phyloP scores from a whole-genome alignment of 2,113 vertebrate genomes.

The Melanocharis versteri region DNA sequence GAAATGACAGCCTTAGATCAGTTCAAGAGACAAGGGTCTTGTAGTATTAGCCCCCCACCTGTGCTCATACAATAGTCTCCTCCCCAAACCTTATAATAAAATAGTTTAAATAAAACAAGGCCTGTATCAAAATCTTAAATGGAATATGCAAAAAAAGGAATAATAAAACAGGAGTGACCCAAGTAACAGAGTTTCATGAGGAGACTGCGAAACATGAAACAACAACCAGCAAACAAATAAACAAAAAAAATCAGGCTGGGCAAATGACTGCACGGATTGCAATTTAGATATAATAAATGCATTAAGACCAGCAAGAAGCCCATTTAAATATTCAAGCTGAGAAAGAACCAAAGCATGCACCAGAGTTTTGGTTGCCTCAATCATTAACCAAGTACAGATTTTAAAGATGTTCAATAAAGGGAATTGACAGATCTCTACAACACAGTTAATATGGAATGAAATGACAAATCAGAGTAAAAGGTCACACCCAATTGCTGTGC shows the following conservation, averaged over 20 bases:
- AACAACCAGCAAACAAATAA: neutral
- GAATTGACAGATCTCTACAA: neutral
- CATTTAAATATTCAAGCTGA: conserved; percentile 30
- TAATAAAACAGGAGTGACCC: neutral
- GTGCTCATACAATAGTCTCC: neutral
- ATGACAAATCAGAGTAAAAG: conserved; percentile 16
- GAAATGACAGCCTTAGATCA: neutral
- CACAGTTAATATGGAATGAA: neutral
- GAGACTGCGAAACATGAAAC: neutral
- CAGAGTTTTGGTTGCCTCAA: neutral
- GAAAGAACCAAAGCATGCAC: neutral
- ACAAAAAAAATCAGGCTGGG: neutral
- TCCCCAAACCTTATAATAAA: neutral
- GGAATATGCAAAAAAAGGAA: neutral
- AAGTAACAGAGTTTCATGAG: neutral
- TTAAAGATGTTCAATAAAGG: conserved; percentile 13
- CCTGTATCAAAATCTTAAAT: neutral
- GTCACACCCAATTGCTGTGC: neutral
- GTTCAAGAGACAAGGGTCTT: neutral
- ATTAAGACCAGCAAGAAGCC: neutral
- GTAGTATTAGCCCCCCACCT: neutral
- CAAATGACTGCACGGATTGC: neutral
- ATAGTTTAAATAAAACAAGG: neutral
- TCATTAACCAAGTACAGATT: conserved; percentile 24
- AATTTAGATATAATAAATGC: conserved; percentile 13